Percentiles rank a stretch among this genome's conserved stretches.
Evolutionary conservation across 1,140 invertebrate genomes (phyloP).

Genomic region (Lasioglossum albipes): DNA sequence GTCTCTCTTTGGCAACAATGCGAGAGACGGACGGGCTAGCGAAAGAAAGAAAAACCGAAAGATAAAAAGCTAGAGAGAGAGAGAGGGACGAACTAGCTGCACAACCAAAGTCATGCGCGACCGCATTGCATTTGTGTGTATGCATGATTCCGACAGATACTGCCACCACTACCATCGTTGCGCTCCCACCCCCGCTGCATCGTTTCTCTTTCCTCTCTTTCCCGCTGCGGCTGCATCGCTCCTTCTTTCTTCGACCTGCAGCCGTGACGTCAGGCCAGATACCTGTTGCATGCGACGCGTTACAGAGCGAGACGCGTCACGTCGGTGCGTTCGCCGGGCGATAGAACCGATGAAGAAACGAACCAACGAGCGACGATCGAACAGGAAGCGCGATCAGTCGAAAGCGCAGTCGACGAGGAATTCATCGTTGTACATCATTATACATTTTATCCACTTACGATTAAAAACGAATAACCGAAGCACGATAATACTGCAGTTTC

Average conservation of each 20-base stretch:
- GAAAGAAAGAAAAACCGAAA: conserved; percentile 20
- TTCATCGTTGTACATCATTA: too few relatives aligned
- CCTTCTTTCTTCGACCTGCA: conserved; percentile 44
- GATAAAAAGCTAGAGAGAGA: not conserved
- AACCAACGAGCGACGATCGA: not conserved
- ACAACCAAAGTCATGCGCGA: conserved; percentile 48
- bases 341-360: conserved; percentile 4
- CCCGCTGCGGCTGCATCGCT: conserved; percentile 15
- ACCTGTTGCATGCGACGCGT: conserved; percentile 70
- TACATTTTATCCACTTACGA: too few relatives aligned
- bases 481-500: too few relatives aligned
- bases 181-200: conserved; percentile 29
- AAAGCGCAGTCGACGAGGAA: not conserved
- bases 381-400: not conserved
- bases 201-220: conserved; percentile 9
- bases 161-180: conserved; percentile 24
- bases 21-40: conserved; percentile 1
- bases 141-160: conserved; percentile 30
- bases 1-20: conserved; percentile 36
- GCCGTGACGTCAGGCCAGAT: conserved; percentile 69
- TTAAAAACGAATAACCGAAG: too few relatives aligned
- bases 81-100: conserved; percentile 23
- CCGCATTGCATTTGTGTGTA: conserved; percentile 37
- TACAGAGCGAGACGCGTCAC: conserved; percentile 41
- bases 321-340: conserved; percentile 39